Evolutionary conservation across 1,140 invertebrate genomes (phyloP).

Genomic region (Luehdorfia chinensis): DNA sequence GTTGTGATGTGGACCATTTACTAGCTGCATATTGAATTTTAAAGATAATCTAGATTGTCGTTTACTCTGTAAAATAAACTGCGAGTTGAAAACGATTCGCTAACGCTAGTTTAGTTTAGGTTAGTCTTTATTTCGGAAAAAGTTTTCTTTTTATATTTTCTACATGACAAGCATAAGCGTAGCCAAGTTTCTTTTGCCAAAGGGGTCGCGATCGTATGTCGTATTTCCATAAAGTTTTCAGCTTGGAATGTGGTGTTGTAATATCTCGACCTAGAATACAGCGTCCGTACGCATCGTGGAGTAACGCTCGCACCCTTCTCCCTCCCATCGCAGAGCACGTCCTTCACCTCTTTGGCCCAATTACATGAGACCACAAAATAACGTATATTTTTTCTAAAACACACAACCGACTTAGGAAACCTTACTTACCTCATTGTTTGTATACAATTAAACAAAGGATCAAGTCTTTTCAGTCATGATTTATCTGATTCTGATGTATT

Average conservation of each 20-base stretch:
- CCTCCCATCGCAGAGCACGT: slow-evolving; percentile 27
- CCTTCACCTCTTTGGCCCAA: slow-evolving; percentile 63
- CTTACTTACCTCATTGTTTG: too few species aligned
- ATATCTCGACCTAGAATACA: slow-evolving; percentile 54
- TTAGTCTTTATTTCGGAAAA: too few species aligned
- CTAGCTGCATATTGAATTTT: slow-evolving; percentile 26
- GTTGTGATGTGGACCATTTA: slow-evolving; percentile 46
- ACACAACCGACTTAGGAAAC: not conserved
- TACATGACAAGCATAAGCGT: slow-evolving; percentile 38
- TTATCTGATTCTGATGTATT: too few species aligned
- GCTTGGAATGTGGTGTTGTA: slow-evolving; percentile 53
- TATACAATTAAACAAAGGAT: too few species aligned
- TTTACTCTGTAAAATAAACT: too few species aligned
- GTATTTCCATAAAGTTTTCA: slow-evolving; percentile 64
- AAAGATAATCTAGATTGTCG: not conserved
- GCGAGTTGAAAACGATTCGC: too few species aligned
- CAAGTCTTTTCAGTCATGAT: too few species aligned
- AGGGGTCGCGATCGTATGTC: slow-evolving; percentile 50
- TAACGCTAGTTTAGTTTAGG: too few species aligned
- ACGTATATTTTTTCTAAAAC: slow-evolving; percentile 34
- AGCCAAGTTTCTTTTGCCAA: slow-evolving; percentile 60
- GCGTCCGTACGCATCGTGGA: slow-evolving; percentile 50
- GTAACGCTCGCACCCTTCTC: slow-evolving; percentile 36
- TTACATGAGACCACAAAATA: slow-evolving; percentile 51
- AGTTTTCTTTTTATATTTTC: slow-evolving; percentile 1